Base-by-base conservation (phyloP, 1,140 invertebrate species). In the Gryllus bimaculatus region DNA sequence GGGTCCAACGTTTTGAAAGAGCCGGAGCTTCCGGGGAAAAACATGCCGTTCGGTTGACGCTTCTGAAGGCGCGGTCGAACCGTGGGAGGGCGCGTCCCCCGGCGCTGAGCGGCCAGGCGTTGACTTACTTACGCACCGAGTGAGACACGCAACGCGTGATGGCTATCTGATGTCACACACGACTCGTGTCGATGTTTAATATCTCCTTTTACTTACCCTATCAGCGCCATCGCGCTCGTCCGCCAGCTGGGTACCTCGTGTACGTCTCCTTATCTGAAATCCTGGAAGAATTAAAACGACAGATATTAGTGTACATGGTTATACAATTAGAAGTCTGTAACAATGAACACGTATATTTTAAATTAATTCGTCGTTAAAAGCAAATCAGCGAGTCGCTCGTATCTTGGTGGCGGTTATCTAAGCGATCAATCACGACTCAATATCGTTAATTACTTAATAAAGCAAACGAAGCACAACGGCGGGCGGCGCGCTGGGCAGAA, bases 381-480 rank as follows among this genome's bases (percentile, higher is more conserved):
- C 18, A 18, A 66, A 66, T 66, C 54, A 66, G 18, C 54, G 54
- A 66, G 54, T 18, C 2, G 54, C 54, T 66, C 7, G 54, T 66
- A 66, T 66, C 54, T 10, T 66, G 2, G 54, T 66, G 54, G 0
- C 18, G 10, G 54, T 18, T 66, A 66, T 66, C 54, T 10, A 18
- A 66, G 18, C 54, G 10, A 10, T 66, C 54, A 66, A 66, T 66
- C 54, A 13, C 18, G 54, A 66, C 54, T 10, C 10, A 10, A 18
- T 66, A 66, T 66, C 54, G 10, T 66, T 66, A 66, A 66, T 66
- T 66, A 66, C 54, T 66, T 66, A 66, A 66, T 66, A 66, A 66
- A 66, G 54, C 54, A 18, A 66, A 18, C 54, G 54, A 66, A 66
- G 18, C 26, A 66, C 10, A 66, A 1, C 10, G 18, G 54, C 54